These are phyloP conservation scores for Mesaphorura yosii DNA, from an alignment of 1,140 invertebrate species.

Conservation along the genomic window DNA sequence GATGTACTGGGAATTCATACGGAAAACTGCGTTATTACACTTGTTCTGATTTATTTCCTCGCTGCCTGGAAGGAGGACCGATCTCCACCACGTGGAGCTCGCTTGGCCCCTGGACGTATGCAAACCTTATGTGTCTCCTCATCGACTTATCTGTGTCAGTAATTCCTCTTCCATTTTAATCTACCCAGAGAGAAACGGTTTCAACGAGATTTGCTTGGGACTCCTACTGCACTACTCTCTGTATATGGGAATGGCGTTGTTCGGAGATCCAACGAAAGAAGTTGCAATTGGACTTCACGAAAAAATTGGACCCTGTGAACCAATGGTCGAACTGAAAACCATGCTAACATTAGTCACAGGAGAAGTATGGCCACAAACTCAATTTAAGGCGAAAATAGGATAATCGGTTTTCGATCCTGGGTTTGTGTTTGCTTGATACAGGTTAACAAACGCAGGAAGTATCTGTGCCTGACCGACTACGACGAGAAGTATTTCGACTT, in stretches of 20 bases:
- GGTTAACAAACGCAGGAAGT: conserved; percentile 50
- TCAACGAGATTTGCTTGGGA: conserved; percentile 31
- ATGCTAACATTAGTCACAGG: conserved; percentile 26
- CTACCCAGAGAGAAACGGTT: conserved; percentile 9
- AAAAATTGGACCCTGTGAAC: conserved; percentile 58
- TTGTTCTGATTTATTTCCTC: conserved; percentile 43
- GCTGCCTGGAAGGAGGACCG: conserved; percentile 48
- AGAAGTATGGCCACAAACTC: conserved; percentile 10
- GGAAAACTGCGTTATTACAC: conserved; percentile 54
- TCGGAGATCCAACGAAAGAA: conserved; percentile 54
- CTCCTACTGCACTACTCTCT: conserved; percentile 41
- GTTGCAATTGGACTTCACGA: conserved; percentile 59
- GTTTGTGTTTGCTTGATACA: background rate
- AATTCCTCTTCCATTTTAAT: conserved; percentile 1
- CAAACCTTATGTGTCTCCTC: conserved; percentile 1
- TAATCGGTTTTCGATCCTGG: too few relatives aligned
- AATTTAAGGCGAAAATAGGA: too few relatives aligned
- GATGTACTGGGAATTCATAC: conserved; percentile 54
- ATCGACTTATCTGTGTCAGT: background rate
- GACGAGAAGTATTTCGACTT: conserved; percentile 67
- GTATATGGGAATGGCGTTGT: conserved; percentile 43
- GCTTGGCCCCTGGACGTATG: conserved; percentile 6
- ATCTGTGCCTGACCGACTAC: conserved; percentile 56
- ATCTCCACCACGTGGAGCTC: conserved; percentile 27
- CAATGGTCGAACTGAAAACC: conserved; percentile 36